phyloP scores from a whole-genome alignment of 2,113 vertebrate genomes.

The Lepisosteus oculatus region DNA sequence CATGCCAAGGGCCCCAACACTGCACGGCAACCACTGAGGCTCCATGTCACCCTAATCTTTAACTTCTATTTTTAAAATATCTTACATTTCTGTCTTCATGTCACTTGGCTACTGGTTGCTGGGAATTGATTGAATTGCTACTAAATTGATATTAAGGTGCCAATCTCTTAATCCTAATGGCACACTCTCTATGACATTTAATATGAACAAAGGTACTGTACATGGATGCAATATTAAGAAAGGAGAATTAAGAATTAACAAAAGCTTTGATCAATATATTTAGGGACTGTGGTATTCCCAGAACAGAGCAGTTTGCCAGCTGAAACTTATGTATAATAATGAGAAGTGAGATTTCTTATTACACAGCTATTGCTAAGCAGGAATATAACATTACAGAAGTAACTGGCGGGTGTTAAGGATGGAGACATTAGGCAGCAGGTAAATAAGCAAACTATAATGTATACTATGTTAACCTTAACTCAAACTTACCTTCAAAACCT shows the following conservation, averaged over 20 bases:
- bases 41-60: no score
- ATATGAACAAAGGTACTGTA: background rate
- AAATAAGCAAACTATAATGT: background rate
- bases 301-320: background rate
- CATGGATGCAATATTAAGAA: background rate
- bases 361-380: background rate
- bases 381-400: no score
- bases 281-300: background rate
- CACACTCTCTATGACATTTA: background rate
- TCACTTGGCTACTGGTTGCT: no score
- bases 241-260: background rate
- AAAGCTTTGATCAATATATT: conserved; percentile 6
- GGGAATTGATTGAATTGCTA: no score
- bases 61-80: no score
- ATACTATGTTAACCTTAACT: no score
- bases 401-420: background rate
- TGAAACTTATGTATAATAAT: conserved; percentile 6
- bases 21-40: no score
- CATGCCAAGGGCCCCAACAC: no score
- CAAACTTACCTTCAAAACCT: no score
- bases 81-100: no score
- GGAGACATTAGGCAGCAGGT: background rate
- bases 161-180: background rate
- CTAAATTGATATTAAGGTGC: no score
- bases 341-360: background rate